Conservation (phyloP, 2,888 invertebrate species). For the Erebia aethiops region DNA sequence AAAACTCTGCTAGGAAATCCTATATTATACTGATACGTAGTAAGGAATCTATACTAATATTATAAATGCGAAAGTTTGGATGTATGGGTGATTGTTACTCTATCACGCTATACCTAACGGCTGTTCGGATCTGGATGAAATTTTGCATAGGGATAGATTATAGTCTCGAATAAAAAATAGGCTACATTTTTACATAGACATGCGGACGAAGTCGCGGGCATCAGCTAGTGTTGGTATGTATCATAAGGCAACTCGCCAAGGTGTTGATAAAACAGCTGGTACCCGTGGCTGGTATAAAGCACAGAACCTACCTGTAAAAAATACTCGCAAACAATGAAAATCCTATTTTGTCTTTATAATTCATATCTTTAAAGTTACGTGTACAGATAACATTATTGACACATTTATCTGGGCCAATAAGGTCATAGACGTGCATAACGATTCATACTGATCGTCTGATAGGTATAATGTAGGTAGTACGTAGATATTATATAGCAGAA, state of each 20-base stretch:
- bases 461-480: constrained; percentile 8
- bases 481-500: neutral
- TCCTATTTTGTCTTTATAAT: constrained; percentile 29
- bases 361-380: constrained; percentile 14
- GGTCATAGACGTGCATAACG: constrained; percentile 32
- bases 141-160: too few relatives aligned
- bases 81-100: too few relatives aligned
- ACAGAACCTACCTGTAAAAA: constrained; percentile 16
- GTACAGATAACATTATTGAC: constrained; percentile 26
- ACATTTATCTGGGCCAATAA: constrained; percentile 33
- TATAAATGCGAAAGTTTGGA: too few relatives aligned
- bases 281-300: neutral
- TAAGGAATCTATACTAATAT: too few relatives aligned
- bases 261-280: neutral
- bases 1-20: neutral
- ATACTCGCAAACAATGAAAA: constrained; percentile 24
- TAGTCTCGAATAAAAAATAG: too few relatives aligned
- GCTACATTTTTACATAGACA: neutral
- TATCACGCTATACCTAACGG: too few relatives aligned
- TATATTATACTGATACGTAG: too few relatives aligned
- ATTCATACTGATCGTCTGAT: constrained; percentile 33
- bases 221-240: too few relatives aligned
- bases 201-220: neutral
- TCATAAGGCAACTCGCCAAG: too few relatives aligned
- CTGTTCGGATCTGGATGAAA: too few relatives aligned